A percentile compares a stretch with the other conserved stretches of the same genome.
Evolutionary conservation across 1,140 invertebrate genomes (phyloP).

Genomic region (Anadara kagoshimensis): DNA sequence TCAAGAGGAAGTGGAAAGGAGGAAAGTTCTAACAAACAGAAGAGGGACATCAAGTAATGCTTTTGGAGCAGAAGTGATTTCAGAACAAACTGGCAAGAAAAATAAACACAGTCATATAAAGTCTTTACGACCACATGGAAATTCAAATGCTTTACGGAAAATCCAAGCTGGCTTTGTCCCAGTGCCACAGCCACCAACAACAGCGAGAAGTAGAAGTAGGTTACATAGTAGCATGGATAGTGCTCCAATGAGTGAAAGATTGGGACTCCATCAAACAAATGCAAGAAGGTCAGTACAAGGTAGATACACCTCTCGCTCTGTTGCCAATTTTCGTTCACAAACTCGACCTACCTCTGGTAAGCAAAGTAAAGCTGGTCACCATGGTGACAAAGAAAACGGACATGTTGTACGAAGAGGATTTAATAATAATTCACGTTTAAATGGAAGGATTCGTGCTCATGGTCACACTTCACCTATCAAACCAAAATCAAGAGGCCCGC

Average conservation of each 20-base stretch:
- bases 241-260: no score
- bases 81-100: not conserved
- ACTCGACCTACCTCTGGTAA: no score
- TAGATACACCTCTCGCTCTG: no score
- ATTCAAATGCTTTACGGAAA: slow-evolving; percentile 33
- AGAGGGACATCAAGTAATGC: not conserved
- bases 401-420: no score
- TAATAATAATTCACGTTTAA: not conserved
- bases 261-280: no score
- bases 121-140: slow-evolving; percentile 36
- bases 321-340: no score
- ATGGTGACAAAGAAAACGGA: no score
- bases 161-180: slow-evolving; percentile 23
- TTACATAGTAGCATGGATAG: not conserved
- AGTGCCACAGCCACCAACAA: not conserved
- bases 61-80: not conserved
- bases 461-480: not conserved
- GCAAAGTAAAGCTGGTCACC: no score
- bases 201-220: slow-evolving; percentile 2
- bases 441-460: not conserved
- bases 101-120: slow-evolving; percentile 17
- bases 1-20: not conserved
- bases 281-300: no score
- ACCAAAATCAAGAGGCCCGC: slow-evolving; percentile 42
- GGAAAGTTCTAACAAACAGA: not conserved